phyloP scores from a whole-genome alignment of 2,888 invertebrate genomes.

The Ophion slaviceki region DNA sequence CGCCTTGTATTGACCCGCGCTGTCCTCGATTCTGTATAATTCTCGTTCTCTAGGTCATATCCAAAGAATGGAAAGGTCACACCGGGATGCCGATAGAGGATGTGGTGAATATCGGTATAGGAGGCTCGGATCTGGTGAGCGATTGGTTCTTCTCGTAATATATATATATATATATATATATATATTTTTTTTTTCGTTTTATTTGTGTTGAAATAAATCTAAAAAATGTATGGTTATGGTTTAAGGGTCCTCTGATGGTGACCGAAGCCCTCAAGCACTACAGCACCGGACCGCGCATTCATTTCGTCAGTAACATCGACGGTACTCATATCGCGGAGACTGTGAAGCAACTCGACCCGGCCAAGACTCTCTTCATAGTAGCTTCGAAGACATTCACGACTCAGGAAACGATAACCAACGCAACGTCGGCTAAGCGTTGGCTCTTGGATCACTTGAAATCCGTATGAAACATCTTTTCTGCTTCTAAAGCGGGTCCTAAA shows the following conservation, averaged over 20 bases:
- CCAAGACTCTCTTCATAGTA: slow-evolving; percentile 98
- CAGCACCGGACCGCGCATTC: slow-evolving; percentile 92
- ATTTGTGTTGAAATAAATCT: neutral
- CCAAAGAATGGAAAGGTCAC: slow-evolving; percentile 82
- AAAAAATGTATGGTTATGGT: slow-evolving; percentile 7
- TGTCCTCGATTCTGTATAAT: slow-evolving; percentile 6
- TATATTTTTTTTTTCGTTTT: neutral
- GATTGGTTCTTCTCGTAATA: slow-evolving; percentile 6
- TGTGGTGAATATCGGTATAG: slow-evolving; percentile 99
- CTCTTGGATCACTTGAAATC: slow-evolving; percentile 93
- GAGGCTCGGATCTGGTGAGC: slow-evolving; percentile 96
- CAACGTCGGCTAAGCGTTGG: slow-evolving; percentile 98
- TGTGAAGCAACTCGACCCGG: slow-evolving; percentile 94
- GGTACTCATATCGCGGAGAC: slow-evolving; percentile 99
- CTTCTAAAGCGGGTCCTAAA: slow-evolving; percentile 10
- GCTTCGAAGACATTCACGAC: slow-evolving; percentile 99
- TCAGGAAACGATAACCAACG: slow-evolving; percentile 99
- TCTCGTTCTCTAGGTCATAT: slow-evolving; percentile 74
- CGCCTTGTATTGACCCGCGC: neutral
- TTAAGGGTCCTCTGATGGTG: slow-evolving; percentile 97
- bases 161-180: too few relatives aligned
- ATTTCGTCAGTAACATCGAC: slow-evolving; percentile 99
- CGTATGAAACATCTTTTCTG: slow-evolving; percentile 85
- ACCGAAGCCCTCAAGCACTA: slow-evolving; percentile 98
- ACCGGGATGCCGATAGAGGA: slow-evolving; percentile 98